Percentiles rank a stretch among this genome's conserved stretches.
Conservation (phyloP, 1,140 invertebrate genomes). For the Geopemphigus sp. region DNA sequence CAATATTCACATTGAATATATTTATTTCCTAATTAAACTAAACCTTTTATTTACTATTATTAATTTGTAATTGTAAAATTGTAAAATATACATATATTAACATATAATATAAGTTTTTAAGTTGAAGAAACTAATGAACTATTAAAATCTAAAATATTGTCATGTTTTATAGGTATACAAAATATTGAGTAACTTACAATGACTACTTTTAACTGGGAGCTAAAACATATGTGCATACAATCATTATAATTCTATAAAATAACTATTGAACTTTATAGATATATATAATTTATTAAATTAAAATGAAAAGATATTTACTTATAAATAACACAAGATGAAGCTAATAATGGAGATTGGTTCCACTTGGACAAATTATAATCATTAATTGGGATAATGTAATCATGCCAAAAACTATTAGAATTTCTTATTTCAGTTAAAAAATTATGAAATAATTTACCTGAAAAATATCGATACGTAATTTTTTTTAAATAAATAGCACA, state of each 20-base stretch:
- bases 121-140: too few species aligned
- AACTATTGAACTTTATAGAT: not conserved
- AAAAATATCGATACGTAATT: not conserved
- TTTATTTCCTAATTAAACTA: not conserved
- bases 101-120: too few species aligned
- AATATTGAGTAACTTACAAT: conserved; percentile 30
- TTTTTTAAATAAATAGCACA: not conserved
- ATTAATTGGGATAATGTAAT: conserved; percentile 13
- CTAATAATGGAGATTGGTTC: conserved; percentile 5
- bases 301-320: conserved; percentile 2
- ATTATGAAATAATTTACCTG: conserved; percentile 32
- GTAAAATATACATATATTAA: too few species aligned
- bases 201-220: not conserved
- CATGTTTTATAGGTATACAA: too few species aligned
- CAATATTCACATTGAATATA: not conserved
- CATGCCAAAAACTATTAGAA: not conserved
- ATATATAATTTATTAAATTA: not conserved
- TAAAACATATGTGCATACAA: not conserved
- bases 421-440: conserved; percentile 25
- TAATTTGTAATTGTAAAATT: too few species aligned
- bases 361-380: conserved; percentile 26
- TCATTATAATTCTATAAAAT: too few species aligned
- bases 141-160: too few species aligned
- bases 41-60: too few species aligned
- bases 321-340: conserved; percentile 16